phyloP scores from a whole-genome alignment of 2,797 vertebrate species.

The Mus caroli region DNA sequence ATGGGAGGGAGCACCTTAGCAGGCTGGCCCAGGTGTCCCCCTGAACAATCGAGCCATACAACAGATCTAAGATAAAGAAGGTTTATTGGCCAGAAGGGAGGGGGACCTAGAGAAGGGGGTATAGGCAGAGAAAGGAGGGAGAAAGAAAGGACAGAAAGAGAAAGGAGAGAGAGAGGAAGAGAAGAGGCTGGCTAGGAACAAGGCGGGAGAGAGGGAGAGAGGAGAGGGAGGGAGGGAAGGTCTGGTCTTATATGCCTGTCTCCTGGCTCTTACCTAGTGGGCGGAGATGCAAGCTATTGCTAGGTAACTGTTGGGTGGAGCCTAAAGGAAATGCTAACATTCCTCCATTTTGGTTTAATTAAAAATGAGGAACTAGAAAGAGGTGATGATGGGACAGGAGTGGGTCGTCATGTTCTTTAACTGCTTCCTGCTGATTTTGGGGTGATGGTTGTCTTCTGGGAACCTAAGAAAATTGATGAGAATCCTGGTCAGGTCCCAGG shows the following conservation, averaged over 20 bases:
- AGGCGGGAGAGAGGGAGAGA: no score
- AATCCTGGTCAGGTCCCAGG: background rate
- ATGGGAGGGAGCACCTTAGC: no score
- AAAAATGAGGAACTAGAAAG: background rate
- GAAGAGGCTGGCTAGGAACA: no score
- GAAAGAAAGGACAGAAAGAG: background rate
- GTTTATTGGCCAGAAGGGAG: background rate
- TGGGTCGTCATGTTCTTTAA: background rate
- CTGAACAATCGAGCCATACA: no score
- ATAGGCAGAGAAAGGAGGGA: background rate
- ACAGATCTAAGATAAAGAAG: no score
- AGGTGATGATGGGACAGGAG: background rate
- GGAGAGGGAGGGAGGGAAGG: no score
- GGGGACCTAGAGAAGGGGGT: background rate
- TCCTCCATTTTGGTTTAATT: background rate
- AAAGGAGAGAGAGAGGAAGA: background rate
- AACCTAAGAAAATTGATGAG: background rate
- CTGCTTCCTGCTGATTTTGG: background rate
- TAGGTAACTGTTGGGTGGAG: background rate
- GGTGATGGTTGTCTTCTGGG: background rate
- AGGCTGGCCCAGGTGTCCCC: no score
- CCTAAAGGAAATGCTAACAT: background rate
- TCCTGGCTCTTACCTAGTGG: background rate
- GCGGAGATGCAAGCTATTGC: background rate
- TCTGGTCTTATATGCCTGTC: background rate